Percentiles rank a stretch among this genome's conserved stretches.
These are phyloP conservation scores for Clupea harengus DNA, from an alignment of 2,113 vertebrate genomes.

Conservation along the genomic window DNA sequence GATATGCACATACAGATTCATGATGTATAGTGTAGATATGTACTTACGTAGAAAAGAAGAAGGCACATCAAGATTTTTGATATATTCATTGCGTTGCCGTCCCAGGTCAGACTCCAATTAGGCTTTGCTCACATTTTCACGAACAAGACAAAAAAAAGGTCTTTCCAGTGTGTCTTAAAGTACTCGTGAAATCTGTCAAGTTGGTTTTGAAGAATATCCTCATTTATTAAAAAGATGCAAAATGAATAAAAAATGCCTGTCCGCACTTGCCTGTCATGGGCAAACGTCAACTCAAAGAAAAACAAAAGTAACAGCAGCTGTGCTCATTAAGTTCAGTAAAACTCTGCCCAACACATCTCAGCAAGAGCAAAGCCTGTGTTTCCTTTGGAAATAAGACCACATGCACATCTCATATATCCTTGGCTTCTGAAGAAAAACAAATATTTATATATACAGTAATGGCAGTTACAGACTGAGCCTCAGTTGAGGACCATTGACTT, in stretches of 20 bases:
- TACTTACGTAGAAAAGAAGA: background rate
- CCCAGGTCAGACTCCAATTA: background rate
- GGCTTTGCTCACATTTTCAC: constrained; percentile 7
- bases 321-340: background rate
- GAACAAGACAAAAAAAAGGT: background rate
- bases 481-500: background rate
- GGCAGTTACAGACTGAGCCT: background rate
- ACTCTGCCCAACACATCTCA: constrained; percentile 3
- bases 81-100: background rate
- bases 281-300: background rate
- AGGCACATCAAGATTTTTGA: background rate
- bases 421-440: background rate
- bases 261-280: background rate
- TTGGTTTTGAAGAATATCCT: background rate
- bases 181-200: background rate
- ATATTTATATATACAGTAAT: background rate
- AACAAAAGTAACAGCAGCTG: constrained; percentile 7
- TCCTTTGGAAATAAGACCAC: background rate
- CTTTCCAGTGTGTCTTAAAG: background rate
- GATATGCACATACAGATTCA: background rate
- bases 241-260: background rate
- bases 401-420: background rate
- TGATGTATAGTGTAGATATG: background rate
- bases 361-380: background rate
- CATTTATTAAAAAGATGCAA: background rate